These are phyloP conservation scores for Empis stercorea DNA, from an alignment of 2,888 invertebrate species.

Conservation along the genomic window DNA sequence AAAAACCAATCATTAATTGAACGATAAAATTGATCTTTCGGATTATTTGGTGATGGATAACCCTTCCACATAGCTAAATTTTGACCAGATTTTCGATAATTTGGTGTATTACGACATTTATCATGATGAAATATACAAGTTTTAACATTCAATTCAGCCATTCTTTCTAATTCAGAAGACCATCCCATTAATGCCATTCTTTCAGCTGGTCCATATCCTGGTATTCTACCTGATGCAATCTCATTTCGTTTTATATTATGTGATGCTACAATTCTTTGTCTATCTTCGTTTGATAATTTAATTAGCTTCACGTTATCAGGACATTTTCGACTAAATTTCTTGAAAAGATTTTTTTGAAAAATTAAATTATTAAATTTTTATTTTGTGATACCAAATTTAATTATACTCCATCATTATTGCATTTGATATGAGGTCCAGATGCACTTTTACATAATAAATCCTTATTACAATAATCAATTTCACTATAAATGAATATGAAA, in stretches of 20 bases:
- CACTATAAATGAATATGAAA: background rate
- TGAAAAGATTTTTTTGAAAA: no score
- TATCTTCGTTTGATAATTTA: background rate
- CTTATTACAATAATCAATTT: background rate
- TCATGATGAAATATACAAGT: slow-evolving; percentile 4
- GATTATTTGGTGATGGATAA: background rate
- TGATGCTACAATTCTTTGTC: background rate
- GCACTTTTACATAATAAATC: background rate
- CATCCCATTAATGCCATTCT: background rate
- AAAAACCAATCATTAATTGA: slow-evolving; percentile 4
- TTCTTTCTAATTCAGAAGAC: background rate
- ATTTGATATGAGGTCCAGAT: background rate
- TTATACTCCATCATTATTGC: background rate
- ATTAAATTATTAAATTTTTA: no score
- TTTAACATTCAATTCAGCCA: background rate
- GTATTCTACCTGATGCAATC: background rate
- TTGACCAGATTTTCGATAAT: slow-evolving; percentile 7
- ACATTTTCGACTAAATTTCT: no score
- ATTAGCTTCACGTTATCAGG: no score
- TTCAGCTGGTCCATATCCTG: background rate
- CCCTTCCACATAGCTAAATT: slow-evolving; percentile 3
- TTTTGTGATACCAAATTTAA: no score
- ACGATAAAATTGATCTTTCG: background rate
- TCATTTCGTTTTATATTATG: background rate
- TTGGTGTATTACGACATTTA: slow-evolving; percentile 5